Percentiles rank a stretch among this genome's conserved stretches.
phyloP scores from a whole-genome alignment of 2,888 invertebrate genomes.

The Tiliacea citrago region DNA sequence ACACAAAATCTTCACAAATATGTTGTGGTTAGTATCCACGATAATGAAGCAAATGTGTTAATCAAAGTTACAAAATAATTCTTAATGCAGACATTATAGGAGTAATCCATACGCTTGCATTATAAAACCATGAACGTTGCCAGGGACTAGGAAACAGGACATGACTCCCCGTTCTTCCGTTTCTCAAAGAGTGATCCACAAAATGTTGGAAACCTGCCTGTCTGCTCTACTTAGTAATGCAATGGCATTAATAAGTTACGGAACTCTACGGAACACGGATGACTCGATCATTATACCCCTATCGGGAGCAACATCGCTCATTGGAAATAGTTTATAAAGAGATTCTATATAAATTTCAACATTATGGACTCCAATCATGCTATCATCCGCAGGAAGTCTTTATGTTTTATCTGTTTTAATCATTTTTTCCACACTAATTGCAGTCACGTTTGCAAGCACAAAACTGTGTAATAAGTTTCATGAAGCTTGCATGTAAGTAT shows the following conservation, averaged over 20 bases:
- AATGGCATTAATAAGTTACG: slow-evolving; percentile 27
- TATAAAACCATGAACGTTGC: slow-evolving; percentile 4
- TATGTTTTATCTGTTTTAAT: slow-evolving; percentile 30
- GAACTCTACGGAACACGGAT: neutral
- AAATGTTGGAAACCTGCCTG: slow-evolving; percentile 26
- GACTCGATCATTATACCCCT: slow-evolving; percentile 35
- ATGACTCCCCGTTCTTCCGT: neutral
- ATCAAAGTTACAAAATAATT: no score
- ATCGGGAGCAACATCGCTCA: neutral
- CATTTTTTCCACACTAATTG: slow-evolving; percentile 33
- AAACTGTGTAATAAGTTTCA: slow-evolving; percentile 3
- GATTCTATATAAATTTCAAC: neutral
- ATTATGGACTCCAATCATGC: slow-evolving; percentile 2
- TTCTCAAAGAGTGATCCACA: slow-evolving; percentile 17
- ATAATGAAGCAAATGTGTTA: neutral
- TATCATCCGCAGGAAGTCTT: slow-evolving; percentile 44
- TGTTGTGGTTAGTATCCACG: neutral
- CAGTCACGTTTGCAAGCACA: slow-evolving; percentile 20
- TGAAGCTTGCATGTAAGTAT: slow-evolving; percentile 6
- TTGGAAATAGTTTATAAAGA: neutral
- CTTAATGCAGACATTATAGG: no score
- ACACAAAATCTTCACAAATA: neutral
- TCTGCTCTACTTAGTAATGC: slow-evolving; percentile 33
- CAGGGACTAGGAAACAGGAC: slow-evolving; percentile 33
- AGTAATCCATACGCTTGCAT: neutral